Evolutionary conservation across 2,888 invertebrate species (phyloP), one percentile per base, ranked within the genome.

Genomic region (Tortrix viridana): DNA sequence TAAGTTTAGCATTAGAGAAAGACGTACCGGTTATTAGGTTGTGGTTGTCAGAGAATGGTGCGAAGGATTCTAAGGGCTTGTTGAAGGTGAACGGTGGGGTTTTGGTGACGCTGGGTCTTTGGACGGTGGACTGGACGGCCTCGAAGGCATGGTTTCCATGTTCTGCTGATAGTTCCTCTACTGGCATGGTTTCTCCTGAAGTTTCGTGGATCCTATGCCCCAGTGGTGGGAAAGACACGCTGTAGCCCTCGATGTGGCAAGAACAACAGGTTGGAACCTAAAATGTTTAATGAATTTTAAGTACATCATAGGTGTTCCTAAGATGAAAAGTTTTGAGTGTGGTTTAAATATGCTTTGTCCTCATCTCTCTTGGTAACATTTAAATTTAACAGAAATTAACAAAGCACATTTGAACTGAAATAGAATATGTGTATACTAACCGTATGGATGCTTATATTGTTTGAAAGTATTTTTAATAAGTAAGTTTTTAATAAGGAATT

Each of bases 221-320:
- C 22, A 93, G 79, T 0, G 95, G 95, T 0, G 95, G 95, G 68
- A 94, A 95, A 9, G 94, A 89, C 12, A 95, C 95, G 32, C 95
- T 92, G 75, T 95, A 96, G 3, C 96, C 96, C 77, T 95, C 95
- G 12, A 97, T 95, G 78, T 96, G 96, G 74, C 96, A 97, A 3
- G 96, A 96, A 74, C 96, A 97, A 73, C 96, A 96, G 0, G 96
- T 96, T 23, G 96, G 96, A 1, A 95, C 94, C 94, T 95, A 80
- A 14, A 83, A 83, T 66, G 23, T 58, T 46, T 18, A 20, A 62
- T 57, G 7, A n/a, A n/a, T 5, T 14, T 38, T 1, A 38, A 14
- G 38, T 38, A 5, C 14, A 5, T 38, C n/a, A 5, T 3, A 3
- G 3, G 0, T 0, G 2, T 4, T 22, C 22, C 2, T 2, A 0